Evolutionary conservation across 2,888 invertebrate genomes (phyloP).

Genomic region (Mamestra brassicae): DNA sequence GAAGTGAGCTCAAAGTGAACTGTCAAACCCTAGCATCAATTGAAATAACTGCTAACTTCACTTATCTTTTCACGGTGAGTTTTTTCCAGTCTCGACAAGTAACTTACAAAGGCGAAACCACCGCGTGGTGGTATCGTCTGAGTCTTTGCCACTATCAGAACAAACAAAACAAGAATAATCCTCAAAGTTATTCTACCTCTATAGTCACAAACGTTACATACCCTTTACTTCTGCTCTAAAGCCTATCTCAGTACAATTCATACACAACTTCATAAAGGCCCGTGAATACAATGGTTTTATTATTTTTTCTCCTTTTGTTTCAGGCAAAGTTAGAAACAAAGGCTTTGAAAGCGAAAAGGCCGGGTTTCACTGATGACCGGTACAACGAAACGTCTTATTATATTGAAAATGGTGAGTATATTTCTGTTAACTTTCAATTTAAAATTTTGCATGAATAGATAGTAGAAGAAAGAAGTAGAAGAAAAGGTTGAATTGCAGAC

Average conservation of each 20-base stretch:
- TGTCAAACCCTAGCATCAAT: too few species aligned
- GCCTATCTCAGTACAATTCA: slow-evolving; percentile 52
- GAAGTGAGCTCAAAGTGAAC: too few species aligned
- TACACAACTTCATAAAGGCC: slow-evolving; percentile 56
- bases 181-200: neutral
- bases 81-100: too few species aligned
- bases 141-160: neutral
- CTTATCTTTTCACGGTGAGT: too few species aligned
- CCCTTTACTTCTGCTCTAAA: slow-evolving; percentile 25
- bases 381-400: slow-evolving; percentile 99
- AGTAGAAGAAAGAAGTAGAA: neutral
- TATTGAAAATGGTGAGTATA: slow-evolving; percentile 96
- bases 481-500: neutral
- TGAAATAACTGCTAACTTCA: too few species aligned
- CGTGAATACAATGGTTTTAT: slow-evolving; percentile 56
- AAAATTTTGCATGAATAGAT: neutral
- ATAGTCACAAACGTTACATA: slow-evolving; percentile 3
- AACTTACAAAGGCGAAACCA: neutral
- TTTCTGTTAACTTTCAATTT: neutral
- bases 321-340: slow-evolving; percentile 98
- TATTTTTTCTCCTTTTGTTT: slow-evolving; percentile 84
- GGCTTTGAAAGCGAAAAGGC: slow-evolving; percentile 97
- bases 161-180: neutral
- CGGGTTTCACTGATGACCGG: slow-evolving; percentile 97
- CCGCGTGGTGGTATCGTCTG: neutral